phyloP scores from a whole-genome alignment of 2,113 vertebrate genomes.

The Manacus vitellinus region DNA sequence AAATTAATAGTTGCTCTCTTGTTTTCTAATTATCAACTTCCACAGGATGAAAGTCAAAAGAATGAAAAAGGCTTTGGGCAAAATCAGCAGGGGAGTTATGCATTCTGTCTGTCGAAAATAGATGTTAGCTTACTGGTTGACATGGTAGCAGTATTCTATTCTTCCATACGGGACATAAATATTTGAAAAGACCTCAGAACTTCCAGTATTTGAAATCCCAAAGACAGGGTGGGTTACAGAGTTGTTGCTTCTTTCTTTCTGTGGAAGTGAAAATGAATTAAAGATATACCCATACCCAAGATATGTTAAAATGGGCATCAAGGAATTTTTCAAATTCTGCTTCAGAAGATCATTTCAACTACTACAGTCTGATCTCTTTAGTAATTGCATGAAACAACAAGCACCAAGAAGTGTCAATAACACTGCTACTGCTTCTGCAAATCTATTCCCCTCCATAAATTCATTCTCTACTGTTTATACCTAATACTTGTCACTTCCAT shows the following conservation, averaged over 20 bases:
- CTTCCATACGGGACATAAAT: not conserved
- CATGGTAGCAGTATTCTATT: slow-evolving; percentile 7
- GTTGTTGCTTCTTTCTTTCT: not conserved
- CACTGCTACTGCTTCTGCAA: not conserved
- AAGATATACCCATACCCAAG: not conserved
- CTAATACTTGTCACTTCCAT: not conserved
- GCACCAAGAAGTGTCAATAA: not conserved
- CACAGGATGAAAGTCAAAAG: slow-evolving; percentile 29
- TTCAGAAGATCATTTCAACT: not conserved
- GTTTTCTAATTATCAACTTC: slow-evolving; percentile 44
- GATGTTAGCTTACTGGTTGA: slow-evolving; percentile 27
- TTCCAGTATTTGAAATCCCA: slow-evolving; percentile 7
- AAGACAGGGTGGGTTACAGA: not conserved
- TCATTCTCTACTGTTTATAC: not conserved
- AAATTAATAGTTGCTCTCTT: slow-evolving; percentile 27
- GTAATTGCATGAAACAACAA: not conserved
- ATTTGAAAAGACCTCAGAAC: not conserved
- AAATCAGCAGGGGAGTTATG: slow-evolving; percentile 2
- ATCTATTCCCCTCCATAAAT: not conserved
- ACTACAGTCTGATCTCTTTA: not conserved
- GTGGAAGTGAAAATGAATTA: not conserved
- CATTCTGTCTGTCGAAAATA: slow-evolving; percentile 42
- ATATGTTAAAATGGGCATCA: not conserved
- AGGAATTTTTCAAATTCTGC: not conserved
- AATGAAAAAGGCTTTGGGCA: slow-evolving; percentile 40